phyloP scores from a whole-genome alignment of 2,113 vertebrate species.

The Lampris incognitus region DNA sequence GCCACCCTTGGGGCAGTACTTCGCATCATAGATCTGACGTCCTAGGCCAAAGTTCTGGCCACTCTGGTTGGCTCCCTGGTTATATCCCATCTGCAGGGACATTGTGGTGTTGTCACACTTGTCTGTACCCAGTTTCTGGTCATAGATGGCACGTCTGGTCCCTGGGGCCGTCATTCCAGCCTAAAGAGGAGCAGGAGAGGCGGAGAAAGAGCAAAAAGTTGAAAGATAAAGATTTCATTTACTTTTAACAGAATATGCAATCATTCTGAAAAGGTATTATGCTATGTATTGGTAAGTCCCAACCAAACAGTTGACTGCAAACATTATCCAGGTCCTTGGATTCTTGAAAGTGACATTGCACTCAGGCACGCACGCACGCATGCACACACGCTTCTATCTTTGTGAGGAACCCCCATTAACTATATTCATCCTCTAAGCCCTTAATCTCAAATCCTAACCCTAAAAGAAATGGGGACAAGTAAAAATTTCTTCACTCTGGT shows the following conservation, averaged over 20 bases:
- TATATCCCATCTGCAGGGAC: slow-evolving; percentile 96
- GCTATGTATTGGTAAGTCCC: not conserved
- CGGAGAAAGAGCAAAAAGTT: not conserved
- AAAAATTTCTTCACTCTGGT: too few species aligned
- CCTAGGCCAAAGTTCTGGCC: slow-evolving; percentile 94
- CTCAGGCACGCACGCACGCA: not conserved
- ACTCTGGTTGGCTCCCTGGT: slow-evolving; percentile 90
- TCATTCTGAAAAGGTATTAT: too few species aligned
- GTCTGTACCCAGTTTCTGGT: slow-evolving; percentile 89
- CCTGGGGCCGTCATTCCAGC: slow-evolving; percentile 95
- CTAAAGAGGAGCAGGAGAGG: slow-evolving; percentile 66
- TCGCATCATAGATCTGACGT: slow-evolving; percentile 95
- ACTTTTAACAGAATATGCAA: not conserved
- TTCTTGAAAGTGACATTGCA: not conserved
- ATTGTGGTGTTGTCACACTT: slow-evolving; percentile 95
- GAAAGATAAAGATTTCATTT: not conserved
- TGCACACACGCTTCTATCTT: too few species aligned
- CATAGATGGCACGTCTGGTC: slow-evolving; percentile 93
- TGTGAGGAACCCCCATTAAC: too few species aligned
- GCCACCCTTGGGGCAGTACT: slow-evolving; percentile 88
- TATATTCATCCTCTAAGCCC: too few species aligned
- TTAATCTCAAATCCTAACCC: too few species aligned
- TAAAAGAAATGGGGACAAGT: too few species aligned
- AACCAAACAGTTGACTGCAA: not conserved
- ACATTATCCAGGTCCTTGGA: not conserved